Conservation (phyloP, 1,140 invertebrate genomes). For the Philaenus spumarius region DNA sequence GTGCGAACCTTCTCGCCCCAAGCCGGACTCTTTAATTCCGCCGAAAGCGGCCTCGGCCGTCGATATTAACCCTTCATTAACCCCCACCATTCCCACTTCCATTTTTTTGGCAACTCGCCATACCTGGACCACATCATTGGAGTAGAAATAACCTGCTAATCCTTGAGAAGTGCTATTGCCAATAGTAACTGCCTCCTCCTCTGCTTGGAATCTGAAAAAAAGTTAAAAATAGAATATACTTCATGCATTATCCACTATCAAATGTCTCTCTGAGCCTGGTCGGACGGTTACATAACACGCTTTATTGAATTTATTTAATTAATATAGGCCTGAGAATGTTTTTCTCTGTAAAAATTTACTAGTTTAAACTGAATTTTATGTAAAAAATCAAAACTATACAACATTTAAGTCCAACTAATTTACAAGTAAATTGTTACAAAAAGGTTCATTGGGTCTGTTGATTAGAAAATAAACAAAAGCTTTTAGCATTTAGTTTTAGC, state of each 20-base stretch:
- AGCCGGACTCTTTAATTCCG: slow-evolving; percentile 94
- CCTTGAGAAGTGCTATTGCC: slow-evolving; percentile 71
- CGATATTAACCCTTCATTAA: slow-evolving; percentile 94
- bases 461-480: too few relatives aligned
- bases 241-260: slow-evolving; percentile 9
- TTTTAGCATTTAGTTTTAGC: too few relatives aligned
- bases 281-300: too few relatives aligned
- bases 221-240: slow-evolving; percentile 12
- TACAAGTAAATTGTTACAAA: too few relatives aligned
- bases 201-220: slow-evolving; percentile 65
- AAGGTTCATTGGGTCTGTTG: too few relatives aligned
- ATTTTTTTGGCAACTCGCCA: slow-evolving; percentile 80
- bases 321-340: too few relatives aligned
- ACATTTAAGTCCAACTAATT: too few relatives aligned
- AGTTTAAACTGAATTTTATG: too few relatives aligned
- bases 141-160: slow-evolving; percentile 89
- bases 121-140: slow-evolving; percentile 83
- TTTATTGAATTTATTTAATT: too few relatives aligned
- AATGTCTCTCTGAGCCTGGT: background rate
- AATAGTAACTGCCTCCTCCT: slow-evolving; percentile 77
- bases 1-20: slow-evolving; percentile 90
- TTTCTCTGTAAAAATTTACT: too few relatives aligned
- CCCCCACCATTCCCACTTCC: slow-evolving; percentile 93
- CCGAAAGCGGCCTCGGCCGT: slow-evolving; percentile 91
- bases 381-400: too few relatives aligned